Evolutionary conservation across 2,888 invertebrate genomes (phyloP), one percentile per base, ranked within the genome.

Genomic region (Cristatella mucedo): DNA sequence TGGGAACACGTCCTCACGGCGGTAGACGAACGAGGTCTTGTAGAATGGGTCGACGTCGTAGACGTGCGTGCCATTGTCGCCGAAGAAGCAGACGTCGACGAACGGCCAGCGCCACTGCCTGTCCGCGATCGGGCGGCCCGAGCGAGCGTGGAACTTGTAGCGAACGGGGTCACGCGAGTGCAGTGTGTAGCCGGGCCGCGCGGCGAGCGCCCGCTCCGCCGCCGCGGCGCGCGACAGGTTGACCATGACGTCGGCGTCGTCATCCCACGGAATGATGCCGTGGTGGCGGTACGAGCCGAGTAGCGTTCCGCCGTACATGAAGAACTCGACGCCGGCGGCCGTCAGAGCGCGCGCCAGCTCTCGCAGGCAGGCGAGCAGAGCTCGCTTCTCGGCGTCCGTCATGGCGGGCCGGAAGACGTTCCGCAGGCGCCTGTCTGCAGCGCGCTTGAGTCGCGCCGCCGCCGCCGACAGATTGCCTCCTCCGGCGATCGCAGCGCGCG

Each of bases 241-340:
- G 33, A 54, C 39, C 4, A 48, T 43, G 9, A 54, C 38, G 31
- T 54, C 54, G 6, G 51, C 41, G 33, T 54, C 54, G 34, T 54
- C 54, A 40, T 54, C 54, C 54, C 54, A 54, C 7, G 53, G 53
- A 21, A 53, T 47, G 29, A 49, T 43, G n/a, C 51, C 53, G 38
- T 52, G 52, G 34, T 53, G 53, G 2, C 54, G 44, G 29, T 46
- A 48, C 6, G 51, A 48, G 6, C 54, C 54, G 4, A 54, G 44
- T 24, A 53, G 38, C 1, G 49, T 47, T 3, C 53, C 52, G 3
- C 52, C 48, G 26, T 52, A 52, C 43, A 53, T 39, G 31, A 53
- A 50, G 36, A 43, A 51, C 15, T 33, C 40, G 16, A 40, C 33
- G 15, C 33, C 33, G n/a, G 13, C n/a, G 13, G 4, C 18, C 9